phyloP scores from a whole-genome alignment of 1,140 invertebrate species.

The Zaprionus capensis region DNA sequence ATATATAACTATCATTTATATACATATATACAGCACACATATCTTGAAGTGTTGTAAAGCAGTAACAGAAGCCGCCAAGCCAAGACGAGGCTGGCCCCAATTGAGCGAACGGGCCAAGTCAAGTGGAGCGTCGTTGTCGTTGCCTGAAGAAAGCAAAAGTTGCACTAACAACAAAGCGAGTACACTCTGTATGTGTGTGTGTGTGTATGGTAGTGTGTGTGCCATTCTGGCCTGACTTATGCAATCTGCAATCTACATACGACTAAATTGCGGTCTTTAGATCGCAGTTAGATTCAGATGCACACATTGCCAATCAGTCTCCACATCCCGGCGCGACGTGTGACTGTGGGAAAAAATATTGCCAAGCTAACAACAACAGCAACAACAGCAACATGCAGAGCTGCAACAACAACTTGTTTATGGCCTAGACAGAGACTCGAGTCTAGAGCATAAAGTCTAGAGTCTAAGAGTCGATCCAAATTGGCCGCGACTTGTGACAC shows the following conservation, averaged over 20 bases:
- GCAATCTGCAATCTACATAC: conserved; percentile 67
- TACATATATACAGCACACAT: conserved; percentile 44
- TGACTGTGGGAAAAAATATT: conserved; percentile 60
- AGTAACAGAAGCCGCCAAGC: conserved; percentile 56
- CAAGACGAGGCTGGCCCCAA: conserved; percentile 31
- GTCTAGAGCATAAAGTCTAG: background rate
- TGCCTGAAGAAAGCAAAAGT: conserved; percentile 69
- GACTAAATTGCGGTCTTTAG: conserved; percentile 43
- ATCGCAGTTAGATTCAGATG: conserved; percentile 45
- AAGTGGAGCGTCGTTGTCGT: conserved; percentile 46
- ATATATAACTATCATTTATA: background rate
- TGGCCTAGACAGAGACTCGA: conserved; percentile 18
- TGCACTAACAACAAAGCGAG: conserved; percentile 15
- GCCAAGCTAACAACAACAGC: background rate
- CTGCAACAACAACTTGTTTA: conserved; percentile 19
- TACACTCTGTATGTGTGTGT: background rate
- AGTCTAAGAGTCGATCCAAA: conserved; percentile 30
- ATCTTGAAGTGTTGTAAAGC: conserved; percentile 44
- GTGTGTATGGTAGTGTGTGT: conserved; percentile 3
- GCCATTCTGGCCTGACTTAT: conserved; percentile 58
- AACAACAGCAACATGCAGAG: conserved; percentile 7
- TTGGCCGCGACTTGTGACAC: conserved; percentile 46
- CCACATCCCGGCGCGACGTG: conserved; percentile 42
- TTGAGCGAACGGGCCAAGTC: conserved; percentile 30
- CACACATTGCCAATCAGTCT: conserved; percentile 73